Conservation (phyloP, 2,113 vertebrate genomes). For the Hemiscyllium ocellatum region DNA sequence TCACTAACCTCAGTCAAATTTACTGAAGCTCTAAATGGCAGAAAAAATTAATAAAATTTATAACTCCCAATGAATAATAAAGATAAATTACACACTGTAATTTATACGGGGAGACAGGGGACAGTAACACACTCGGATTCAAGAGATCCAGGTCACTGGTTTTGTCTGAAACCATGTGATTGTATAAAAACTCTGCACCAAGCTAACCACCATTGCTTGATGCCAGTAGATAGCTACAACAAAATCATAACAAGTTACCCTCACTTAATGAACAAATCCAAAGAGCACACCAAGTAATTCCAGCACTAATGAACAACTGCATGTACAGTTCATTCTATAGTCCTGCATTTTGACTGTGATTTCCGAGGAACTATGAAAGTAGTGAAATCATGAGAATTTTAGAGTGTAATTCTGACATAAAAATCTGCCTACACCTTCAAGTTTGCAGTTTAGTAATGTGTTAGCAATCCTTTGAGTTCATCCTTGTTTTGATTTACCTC, state of each 20-base stretch:
- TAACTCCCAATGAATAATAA: neutral
- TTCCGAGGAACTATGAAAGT: neutral
- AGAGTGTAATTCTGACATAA: neutral
- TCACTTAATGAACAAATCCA: neutral
- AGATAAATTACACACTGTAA: neutral
- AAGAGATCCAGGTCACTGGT: neutral
- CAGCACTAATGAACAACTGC: neutral
- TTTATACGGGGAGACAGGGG: neutral
- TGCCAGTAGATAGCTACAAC: neutral
- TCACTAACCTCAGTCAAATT: neutral
- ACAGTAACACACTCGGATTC: neutral
- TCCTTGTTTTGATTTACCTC: neutral
- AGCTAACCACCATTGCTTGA: conserved; percentile 1
- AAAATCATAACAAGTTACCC: neutral
- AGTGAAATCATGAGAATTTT: neutral
- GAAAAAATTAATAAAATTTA: neutral
- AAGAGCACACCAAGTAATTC: neutral
- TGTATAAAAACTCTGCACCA: too few species aligned
- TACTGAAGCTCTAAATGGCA: neutral
- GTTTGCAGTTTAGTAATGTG: neutral
- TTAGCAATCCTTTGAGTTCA: neutral
- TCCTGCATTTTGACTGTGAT: neutral
- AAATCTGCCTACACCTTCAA: neutral
- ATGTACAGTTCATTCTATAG: conserved; percentile 14
- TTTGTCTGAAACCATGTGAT: neutral